Evolutionary conservation across 2,797 vertebrate genomes (phyloP).

Genomic region (Agapornis canus): DNA sequence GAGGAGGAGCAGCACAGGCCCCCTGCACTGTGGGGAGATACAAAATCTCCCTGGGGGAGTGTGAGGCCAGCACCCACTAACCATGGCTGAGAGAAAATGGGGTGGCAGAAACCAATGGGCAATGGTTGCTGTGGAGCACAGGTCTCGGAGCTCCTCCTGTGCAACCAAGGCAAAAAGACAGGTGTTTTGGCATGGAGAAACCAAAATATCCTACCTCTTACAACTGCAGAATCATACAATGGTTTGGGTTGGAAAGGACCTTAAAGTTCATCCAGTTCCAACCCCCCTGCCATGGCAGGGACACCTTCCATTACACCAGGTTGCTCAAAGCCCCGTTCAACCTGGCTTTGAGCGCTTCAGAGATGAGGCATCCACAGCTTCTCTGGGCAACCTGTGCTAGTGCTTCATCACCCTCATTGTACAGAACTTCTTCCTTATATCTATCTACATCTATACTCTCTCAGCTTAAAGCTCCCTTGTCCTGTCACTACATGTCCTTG

Average conservation of each 20-base stretch:
- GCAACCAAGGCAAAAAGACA: not conserved
- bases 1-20: not conserved
- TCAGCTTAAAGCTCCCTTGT: not conserved
- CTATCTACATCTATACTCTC: not conserved
- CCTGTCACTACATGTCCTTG: not conserved
- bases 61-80: rapidly evolving
- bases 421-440: not conserved
- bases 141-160: rapidly evolving
- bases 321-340: not conserved
- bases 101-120: not conserved
- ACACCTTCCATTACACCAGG: not conserved
- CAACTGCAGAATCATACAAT: not conserved
- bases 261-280: not conserved
- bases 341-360: not conserved
- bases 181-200: not conserved
- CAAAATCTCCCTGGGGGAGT: rapidly evolving
- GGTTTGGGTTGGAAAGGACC: not conserved
- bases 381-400: not conserved
- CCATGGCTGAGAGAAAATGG: rapidly evolving
- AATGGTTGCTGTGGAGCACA: rapidly evolving
- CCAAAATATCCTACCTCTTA: not conserved
- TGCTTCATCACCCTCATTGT: not conserved
- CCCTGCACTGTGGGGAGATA: rapidly evolving
- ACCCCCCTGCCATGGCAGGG: not conserved
- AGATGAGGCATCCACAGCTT: not conserved